Percentiles rank a stretch among this genome's conserved stretches.
phyloP scores from a whole-genome alignment of 2,888 invertebrate species.

The Tricholauxania praeusta region DNA sequence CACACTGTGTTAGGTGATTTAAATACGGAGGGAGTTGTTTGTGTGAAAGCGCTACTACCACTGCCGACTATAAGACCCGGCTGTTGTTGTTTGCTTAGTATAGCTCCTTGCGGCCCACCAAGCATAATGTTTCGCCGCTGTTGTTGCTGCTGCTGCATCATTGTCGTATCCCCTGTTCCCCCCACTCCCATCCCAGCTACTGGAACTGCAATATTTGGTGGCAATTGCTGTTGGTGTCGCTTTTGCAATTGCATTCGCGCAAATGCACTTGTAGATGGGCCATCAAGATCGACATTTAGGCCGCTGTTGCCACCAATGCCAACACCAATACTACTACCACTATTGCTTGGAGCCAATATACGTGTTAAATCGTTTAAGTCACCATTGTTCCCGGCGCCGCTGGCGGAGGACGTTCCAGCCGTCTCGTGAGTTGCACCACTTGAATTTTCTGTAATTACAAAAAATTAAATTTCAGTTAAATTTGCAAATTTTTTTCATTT shows the following conservation, averaged over 20 bases:
- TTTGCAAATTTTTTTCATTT: background rate
- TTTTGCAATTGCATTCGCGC: constrained; percentile 41
- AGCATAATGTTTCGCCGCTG: constrained; percentile 51
- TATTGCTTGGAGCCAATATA: constrained; percentile 39
- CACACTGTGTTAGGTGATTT: constrained; percentile 91
- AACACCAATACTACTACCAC: constrained; percentile 34
- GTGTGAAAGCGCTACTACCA: constrained; percentile 40
- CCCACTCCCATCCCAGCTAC: background rate
- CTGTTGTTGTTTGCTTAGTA: constrained; percentile 47
- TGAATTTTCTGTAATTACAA: constrained; percentile 54
- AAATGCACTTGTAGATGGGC: constrained; percentile 40
- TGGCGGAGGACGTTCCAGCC: constrained; percentile 58
- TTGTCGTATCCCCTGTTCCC: constrained; percentile 27
- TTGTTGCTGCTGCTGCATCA: constrained; percentile 54
- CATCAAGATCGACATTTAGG: constrained; percentile 30
- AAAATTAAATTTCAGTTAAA: background rate
- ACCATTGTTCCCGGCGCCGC: constrained; percentile 33
- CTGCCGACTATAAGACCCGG: constrained; percentile 40
- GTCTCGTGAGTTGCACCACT: constrained; percentile 57
- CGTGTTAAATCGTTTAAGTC: constrained; percentile 21
- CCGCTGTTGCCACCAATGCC: constrained; percentile 47
- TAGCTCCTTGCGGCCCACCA: constrained; percentile 46
- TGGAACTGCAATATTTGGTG: constrained; percentile 46
- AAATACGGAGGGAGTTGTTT: constrained; percentile 67
- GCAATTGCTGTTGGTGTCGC: constrained; percentile 38